Evolutionary conservation across 1,140 invertebrate genomes (phyloP), one percentile per base, ranked within the genome.

Genomic region (Panonychus citri): DNA sequence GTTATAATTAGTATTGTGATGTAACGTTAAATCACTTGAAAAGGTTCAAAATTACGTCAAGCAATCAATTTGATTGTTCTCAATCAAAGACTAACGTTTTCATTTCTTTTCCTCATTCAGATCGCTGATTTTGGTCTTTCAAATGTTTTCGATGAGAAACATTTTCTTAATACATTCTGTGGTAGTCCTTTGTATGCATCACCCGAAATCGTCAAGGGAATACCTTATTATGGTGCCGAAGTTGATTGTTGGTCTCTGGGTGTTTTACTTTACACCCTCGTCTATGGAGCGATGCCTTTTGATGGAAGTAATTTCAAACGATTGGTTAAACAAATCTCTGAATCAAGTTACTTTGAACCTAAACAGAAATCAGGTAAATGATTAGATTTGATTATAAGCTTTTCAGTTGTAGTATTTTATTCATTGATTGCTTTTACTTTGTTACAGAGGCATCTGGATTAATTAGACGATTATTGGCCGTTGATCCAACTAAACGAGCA

Each of bases 271-370:
- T 98, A 98, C 66, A 97, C 94, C 27, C 73, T 99, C 64, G 91
- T 97, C 49, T 98, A 98, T 70, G 93, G 94, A 64, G 88, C 91
- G 60, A 98, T 99, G 94, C 94, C 94, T 26, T 99, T 98, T 69
- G 93, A 97, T 73, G 93, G 93, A 53, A 89, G 87, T 56, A 95
- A 97, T 73, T 97, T 97, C 68, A 93, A 93, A 68, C 77, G 85
- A 64, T 77, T 98, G 62, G 88, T 96, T 52, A 85, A 85, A 70
- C 91, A 97, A 72, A 98, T 99, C 64, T 91, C 89, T 57, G 80
- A 84, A 66, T 90, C 90, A 3, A 87, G 93, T n/a, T 98, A 96
- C 71, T 95, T 87, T 66, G 90, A 97, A 71, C 93, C 93, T 15
- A 83, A 88, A 62, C 85, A 81, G 64, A 85, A 85, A 37, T 94